Percentiles rank a stretch among this genome's conserved stretches.
Evolutionary conservation across 2,113 vertebrate genomes (phyloP).

Genomic region (Salvelinus sp.): DNA sequence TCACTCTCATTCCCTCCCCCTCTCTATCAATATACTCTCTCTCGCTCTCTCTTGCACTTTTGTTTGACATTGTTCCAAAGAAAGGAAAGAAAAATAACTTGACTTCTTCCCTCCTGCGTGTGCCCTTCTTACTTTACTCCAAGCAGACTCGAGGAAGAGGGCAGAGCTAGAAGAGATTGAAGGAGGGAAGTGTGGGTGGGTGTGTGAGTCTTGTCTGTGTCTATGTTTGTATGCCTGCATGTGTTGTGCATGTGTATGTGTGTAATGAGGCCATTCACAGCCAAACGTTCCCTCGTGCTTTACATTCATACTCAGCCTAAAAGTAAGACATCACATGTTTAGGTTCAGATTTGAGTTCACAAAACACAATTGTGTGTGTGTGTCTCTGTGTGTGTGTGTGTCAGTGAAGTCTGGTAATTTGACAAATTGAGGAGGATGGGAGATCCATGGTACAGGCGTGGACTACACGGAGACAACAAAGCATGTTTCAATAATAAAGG

Average conservation of each 20-base stretch:
- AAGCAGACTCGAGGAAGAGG: slow-evolving; percentile 38
- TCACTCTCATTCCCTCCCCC: background rate
- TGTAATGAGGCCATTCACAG: slow-evolving; percentile 50
- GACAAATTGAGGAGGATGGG: too few species aligned
- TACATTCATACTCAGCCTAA: too few species aligned
- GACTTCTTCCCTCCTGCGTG: slow-evolving; percentile 10
- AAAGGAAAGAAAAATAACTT: slow-evolving; percentile 41
- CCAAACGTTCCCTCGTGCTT: slow-evolving; percentile 49
- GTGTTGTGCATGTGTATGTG: background rate
- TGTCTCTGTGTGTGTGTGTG: too few species aligned
- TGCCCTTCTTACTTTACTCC: slow-evolving; percentile 41
- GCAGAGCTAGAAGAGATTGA: slow-evolving; percentile 20
- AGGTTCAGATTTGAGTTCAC: too few species aligned
- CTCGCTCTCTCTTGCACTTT: background rate
- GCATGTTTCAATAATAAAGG: too few species aligned
- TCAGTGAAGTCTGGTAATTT: too few species aligned
- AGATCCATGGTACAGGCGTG: too few species aligned
- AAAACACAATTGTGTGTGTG: too few species aligned
- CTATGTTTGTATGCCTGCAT: too few species aligned
- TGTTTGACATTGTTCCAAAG: slow-evolving; percentile 42
- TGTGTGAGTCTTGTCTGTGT: background rate
- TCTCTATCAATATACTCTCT: background rate
- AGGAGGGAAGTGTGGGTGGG: slow-evolving; percentile 7
- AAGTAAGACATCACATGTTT: too few species aligned
- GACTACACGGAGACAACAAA: too few species aligned